A percentile compares a stretch with the other conserved stretches of the same genome.
Evolutionary conservation across 2,797 vertebrate genomes (phyloP).

Genomic region (Rhynchotus rufescens): DNA sequence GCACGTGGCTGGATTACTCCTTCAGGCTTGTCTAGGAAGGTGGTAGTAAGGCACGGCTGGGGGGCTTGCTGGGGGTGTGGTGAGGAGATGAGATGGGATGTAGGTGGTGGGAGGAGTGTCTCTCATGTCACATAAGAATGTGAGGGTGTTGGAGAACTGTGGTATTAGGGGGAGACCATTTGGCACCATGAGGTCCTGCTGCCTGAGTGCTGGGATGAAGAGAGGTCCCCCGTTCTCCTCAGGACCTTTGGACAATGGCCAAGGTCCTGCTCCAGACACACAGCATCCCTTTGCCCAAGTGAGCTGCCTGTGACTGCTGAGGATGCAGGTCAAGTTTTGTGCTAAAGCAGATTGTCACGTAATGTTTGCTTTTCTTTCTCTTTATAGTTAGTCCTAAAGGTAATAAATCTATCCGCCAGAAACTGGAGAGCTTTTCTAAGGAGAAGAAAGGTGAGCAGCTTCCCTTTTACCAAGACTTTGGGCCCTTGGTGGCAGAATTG

Average conservation of each 20-base stretch:
- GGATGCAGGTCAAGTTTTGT: not conserved
- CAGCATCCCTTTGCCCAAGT: not conserved
- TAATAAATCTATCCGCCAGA: constrained; percentile 86
- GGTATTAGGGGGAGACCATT: not conserved
- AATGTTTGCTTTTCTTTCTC: not conserved
- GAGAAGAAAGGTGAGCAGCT: constrained; percentile 85
- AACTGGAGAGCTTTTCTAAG: constrained; percentile 89
- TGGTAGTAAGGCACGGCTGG: too few relatives aligned
- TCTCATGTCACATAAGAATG: not conserved
- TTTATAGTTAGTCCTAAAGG: constrained; percentile 81
- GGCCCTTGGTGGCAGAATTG: fast-evolving
- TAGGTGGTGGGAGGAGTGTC: not conserved
- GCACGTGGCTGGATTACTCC: not conserved
- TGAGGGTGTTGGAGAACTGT: not conserved
- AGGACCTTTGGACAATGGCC: not conserved
- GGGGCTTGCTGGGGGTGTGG: not conserved
- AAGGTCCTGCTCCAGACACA: too few relatives aligned
- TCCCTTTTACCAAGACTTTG: fast-evolving
- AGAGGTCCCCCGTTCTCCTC: not conserved
- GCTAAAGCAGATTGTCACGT: too few relatives aligned
- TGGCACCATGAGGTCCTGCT: not conserved
- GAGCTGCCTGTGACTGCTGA: not conserved
- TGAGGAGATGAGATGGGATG: not conserved
- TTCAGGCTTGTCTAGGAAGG: not conserved
- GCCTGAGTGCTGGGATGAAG: not conserved